Evolutionary conservation across 2,888 invertebrate genomes (phyloP).

Genomic region (Leptinotarsa rubiginosa): DNA sequence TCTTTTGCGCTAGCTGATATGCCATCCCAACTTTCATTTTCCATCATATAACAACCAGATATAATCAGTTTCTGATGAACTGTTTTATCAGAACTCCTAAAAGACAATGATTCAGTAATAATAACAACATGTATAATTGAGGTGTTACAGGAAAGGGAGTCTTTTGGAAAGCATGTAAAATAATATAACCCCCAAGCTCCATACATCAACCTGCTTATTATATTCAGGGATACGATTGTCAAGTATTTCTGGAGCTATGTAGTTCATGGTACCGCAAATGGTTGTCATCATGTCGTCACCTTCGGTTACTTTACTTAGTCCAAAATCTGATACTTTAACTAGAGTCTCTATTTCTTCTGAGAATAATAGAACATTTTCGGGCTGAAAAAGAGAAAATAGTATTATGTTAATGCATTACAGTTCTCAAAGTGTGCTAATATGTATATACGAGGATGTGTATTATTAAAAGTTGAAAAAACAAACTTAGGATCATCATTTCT

Average conservation of each 20-base stretch:
- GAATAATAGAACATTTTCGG: constrained; percentile 81
- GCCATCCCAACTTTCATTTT: constrained; percentile 72
- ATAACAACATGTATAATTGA: not conserved
- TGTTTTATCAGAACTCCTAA: constrained; percentile 36
- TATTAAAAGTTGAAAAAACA: too few relatives aligned
- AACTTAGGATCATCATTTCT: too few relatives aligned
- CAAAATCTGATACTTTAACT: constrained; percentile 89
- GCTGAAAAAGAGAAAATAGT: constrained; percentile 66
- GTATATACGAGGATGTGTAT: too few relatives aligned
- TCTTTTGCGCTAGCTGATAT: constrained; percentile 77
- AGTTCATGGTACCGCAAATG: constrained; percentile 90
- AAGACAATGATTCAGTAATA: constrained; percentile 13
- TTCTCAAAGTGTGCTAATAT: too few relatives aligned
- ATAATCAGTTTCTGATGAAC: constrained; percentile 35
- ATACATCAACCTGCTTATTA: constrained; percentile 85
- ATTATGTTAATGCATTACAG: too few relatives aligned
- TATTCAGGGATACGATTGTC: constrained; percentile 70
- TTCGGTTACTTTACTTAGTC: constrained; percentile 87
- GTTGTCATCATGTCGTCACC: constrained; percentile 85
- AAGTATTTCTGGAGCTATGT: constrained; percentile 91
- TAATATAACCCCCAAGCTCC: constrained; percentile 92
- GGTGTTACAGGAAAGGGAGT: constrained; percentile 61
- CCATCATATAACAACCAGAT: constrained; percentile 74
- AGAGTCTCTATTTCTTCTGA: constrained; percentile 72
- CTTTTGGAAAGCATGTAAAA: constrained; percentile 65